phyloP scores from a whole-genome alignment of 2,888 invertebrate species.

The Seira ritae region DNA sequence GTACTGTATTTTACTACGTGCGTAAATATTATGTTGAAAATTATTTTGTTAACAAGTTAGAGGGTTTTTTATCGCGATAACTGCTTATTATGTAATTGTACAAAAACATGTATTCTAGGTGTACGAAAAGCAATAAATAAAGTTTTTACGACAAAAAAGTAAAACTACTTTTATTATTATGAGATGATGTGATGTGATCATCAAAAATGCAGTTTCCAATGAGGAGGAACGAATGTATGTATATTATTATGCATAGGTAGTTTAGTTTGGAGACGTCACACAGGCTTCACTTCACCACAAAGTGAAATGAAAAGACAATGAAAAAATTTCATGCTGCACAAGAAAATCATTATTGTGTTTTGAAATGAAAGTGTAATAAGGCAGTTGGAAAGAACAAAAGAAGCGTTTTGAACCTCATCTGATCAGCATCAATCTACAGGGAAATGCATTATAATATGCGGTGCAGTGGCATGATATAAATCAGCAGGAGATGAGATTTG shows the following conservation, averaged over 20 bases:
- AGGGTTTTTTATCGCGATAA: constrained; percentile 11
- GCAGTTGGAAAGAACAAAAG: background rate
- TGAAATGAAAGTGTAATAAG: background rate
- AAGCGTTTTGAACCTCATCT: background rate
- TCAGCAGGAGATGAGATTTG: no score
- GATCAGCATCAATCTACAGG: no score
- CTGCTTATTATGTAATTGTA: constrained; percentile 41
- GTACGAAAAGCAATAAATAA: constrained; percentile 22
- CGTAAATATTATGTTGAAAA: background rate
- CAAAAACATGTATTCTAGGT: constrained; percentile 28
- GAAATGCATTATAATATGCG: no score
- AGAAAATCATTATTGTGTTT: background rate
- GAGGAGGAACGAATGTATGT: no score
- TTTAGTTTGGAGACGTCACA: no score
- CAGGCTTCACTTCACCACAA: no score
- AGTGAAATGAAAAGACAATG: background rate
- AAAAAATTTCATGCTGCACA: background rate
- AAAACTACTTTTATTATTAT: no score
- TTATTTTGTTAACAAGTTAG: constrained; percentile 2
- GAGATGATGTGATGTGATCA: no score
- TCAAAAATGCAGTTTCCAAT: no score
- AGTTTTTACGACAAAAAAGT: background rate
- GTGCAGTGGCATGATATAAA: background rate
- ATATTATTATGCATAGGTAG: no score
- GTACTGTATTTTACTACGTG: background rate